These are phyloP conservation scores for Aptenodytes patagonicus DNA, from an alignment of 2,113 vertebrate species.

Conservation along the genomic window DNA sequence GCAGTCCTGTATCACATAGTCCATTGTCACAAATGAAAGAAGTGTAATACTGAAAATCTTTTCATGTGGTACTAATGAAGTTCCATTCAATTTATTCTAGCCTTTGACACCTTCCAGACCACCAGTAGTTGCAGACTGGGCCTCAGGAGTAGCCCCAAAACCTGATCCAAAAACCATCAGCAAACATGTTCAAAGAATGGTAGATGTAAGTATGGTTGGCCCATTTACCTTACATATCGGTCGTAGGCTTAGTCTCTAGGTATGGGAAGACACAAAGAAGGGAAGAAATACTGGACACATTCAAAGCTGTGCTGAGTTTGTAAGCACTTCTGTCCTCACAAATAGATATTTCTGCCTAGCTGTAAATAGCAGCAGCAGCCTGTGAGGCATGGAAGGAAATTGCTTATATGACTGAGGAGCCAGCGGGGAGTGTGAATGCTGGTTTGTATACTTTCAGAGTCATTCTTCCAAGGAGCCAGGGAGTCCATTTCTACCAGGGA, in stretches of 20 bases:
- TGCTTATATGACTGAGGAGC: not conserved
- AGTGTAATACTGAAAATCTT: not conserved
- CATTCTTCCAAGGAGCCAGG: not conserved
- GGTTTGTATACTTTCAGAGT: not conserved
- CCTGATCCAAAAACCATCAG: conserved; percentile 94
- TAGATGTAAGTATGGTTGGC: conserved; percentile 84
- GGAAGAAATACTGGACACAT: not conserved
- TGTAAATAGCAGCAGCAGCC: not conserved
- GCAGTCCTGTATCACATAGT: not conserved
- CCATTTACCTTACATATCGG: not conserved
- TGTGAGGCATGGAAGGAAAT: rapidly evolving
- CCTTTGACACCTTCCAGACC: conserved; percentile 91
- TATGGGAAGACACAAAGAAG: not conserved
- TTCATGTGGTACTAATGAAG: not conserved
- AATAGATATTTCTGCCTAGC: not conserved
- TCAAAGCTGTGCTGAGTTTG: not conserved
- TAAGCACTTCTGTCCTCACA: not conserved
- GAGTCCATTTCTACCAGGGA: not conserved
- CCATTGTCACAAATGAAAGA: not conserved
- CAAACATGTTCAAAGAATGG: conserved; percentile 96
- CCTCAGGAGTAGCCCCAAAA: conserved; percentile 89
- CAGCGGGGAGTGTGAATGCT: not conserved
- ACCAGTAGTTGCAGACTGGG: conserved; percentile 92
- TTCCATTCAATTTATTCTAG: conserved; percentile 66
- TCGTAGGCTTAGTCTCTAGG: not conserved